Conservation (phyloP, 2,797 vertebrate species). For the Melanogrammus aeglefinus region DNA sequence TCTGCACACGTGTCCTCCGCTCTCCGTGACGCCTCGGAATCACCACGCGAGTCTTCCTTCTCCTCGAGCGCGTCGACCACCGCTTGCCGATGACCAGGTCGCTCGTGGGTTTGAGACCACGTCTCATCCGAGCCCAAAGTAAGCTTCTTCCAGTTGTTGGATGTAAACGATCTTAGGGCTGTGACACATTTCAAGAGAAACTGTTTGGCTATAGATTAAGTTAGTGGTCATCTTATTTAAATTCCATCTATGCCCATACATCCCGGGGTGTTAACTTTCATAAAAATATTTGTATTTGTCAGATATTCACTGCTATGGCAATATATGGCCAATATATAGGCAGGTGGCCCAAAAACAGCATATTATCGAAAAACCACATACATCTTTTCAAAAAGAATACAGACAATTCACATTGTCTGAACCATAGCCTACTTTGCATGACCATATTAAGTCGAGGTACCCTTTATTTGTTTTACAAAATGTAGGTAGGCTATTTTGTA, state of each 20-base stretch:
- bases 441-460: not conserved
- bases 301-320: not conserved
- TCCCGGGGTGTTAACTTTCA: too few species aligned
- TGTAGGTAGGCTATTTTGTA: not conserved
- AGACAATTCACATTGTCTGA: not conserved
- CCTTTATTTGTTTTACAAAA: not conserved
- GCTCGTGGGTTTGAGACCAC: slow-evolving; percentile 58
- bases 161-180: slow-evolving; percentile 67
- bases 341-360: too few species aligned
- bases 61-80: slow-evolving; percentile 9
- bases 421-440: not conserved
- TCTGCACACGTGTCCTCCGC: not conserved
- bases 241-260: too few species aligned
- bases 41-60: not conserved
- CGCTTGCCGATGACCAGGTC: not conserved
- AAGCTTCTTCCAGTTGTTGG: slow-evolving; percentile 74
- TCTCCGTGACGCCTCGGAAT: slow-evolving; percentile 16
- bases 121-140: slow-evolving; percentile 64
- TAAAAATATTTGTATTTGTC: not conserved
- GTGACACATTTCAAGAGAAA: not conserved
- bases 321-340: too few species aligned
- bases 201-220: too few species aligned
- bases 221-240: too few species aligned
- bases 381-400: too few species aligned
- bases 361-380: too few species aligned